phyloP scores from a whole-genome alignment of 2,797 vertebrate species.

The Dryobates pubescens region DNA sequence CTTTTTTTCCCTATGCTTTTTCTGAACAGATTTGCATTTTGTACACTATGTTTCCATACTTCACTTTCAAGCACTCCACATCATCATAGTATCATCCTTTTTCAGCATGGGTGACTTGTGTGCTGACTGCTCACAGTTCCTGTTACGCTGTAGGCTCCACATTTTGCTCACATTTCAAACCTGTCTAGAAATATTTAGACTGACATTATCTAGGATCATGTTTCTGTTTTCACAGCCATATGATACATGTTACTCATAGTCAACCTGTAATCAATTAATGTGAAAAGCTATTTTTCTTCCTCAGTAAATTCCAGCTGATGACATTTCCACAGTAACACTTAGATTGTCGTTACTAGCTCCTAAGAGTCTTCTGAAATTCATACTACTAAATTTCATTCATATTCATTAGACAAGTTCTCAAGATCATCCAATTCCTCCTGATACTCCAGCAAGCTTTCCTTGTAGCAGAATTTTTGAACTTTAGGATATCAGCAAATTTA shows the following conservation, averaged over 20 bases:
- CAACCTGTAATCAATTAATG: not conserved
- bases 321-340: not conserved
- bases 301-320: not conserved
- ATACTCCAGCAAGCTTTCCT: not conserved
- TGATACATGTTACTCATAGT: not conserved
- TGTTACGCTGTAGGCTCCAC: not conserved
- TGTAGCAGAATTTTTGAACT: not conserved
- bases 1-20: not conserved
- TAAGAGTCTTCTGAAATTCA: not conserved
- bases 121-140: not conserved
- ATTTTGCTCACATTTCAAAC: not conserved
- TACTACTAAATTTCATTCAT: not conserved
- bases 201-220: not conserved
- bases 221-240: not conserved
- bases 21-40: not conserved
- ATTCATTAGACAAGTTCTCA: not conserved
- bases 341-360: not conserved
- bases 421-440: not conserved
- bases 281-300: not conserved
- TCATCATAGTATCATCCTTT: not conserved
- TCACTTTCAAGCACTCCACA: not conserved
- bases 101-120: not conserved
- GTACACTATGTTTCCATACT: fast-evolving
- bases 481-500: not conserved
- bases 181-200: not conserved